Evolutionary conservation across 2,888 invertebrate species (phyloP).

Genomic region (Myopa tessellatipennis): DNA sequence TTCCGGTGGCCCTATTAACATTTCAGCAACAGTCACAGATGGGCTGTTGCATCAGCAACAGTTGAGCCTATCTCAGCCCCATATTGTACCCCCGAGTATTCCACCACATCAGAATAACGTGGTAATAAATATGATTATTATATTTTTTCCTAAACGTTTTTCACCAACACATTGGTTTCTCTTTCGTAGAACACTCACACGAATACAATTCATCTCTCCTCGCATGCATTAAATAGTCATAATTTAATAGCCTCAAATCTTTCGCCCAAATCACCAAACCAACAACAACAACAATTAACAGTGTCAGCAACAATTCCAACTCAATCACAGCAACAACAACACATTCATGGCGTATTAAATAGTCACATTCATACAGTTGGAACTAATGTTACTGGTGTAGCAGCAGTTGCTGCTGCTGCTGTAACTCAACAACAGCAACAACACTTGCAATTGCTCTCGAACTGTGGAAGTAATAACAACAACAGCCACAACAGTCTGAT

Average conservation of each 20-base stretch:
- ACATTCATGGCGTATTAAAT: slow-evolving; percentile 20
- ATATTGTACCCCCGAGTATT: slow-evolving; percentile 67
- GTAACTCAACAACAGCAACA: slow-evolving; percentile 54
- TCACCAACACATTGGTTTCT: slow-evolving; percentile 33
- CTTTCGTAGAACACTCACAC: slow-evolving; percentile 59
- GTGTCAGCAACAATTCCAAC: slow-evolving; percentile 55
- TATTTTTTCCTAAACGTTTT: slow-evolving; percentile 12
- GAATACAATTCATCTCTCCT: slow-evolving; percentile 65
- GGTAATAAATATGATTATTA: slow-evolving; percentile 49
- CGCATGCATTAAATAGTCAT: slow-evolving; percentile 69
- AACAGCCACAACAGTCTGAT: slow-evolving; percentile 65
- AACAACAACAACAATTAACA: slow-evolving; percentile 56
- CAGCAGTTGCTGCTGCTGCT: slow-evolving; percentile 53
- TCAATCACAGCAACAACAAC: slow-evolving; percentile 36
- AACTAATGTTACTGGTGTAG: slow-evolving; percentile 42
- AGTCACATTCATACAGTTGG: slow-evolving; percentile 43
- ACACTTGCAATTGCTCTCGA: slow-evolving; percentile 54
- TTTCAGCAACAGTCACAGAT: slow-evolving; percentile 29
- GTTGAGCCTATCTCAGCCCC: slow-evolving; percentile 67
- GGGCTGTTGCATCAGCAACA: slow-evolving; percentile 56
- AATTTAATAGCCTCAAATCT: slow-evolving; percentile 65
- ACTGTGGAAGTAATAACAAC: slow-evolving; percentile 58
- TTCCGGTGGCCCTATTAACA: slow-evolving; percentile 43
- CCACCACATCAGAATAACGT: slow-evolving; percentile 66
- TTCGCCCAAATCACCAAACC: slow-evolving; percentile 67